Evolutionary conservation across 2,797 vertebrate genomes (phyloP), one percentile per base, ranked within the genome.

Genomic region (Ctenochaetus hawaiiensis): DNA sequence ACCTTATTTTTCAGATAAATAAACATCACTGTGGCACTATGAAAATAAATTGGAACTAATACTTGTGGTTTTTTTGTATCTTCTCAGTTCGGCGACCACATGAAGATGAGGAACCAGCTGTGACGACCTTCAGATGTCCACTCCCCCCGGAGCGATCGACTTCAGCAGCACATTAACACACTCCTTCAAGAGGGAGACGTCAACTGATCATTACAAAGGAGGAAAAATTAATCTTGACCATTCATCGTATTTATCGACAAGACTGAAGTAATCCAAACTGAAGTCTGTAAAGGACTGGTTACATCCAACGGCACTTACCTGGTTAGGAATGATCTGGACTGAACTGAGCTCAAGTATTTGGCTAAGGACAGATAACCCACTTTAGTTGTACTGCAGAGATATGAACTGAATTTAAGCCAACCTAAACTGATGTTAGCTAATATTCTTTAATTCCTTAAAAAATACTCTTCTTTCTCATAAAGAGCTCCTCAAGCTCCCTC

Each of bases 91-190:
- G 75, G 23, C 54, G 54, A 87, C 86, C 80, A 75, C 56, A 22
- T 26, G 87, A 91, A 80, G 85, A 89, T 80, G 88, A 83, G 54
- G 84, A 85, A 77, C 72, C 77, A 73, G 72, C 69, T 77, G 81
- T 91, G 82, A 89, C 1, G 65, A 82, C 41, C 85, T 16, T n/a
- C 83, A 52, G 75, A 78, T 86, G 81, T 86, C 75, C 67, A 75
- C 22, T 68, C 8, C 45, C 49, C 41, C 34, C 41, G 39, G 77
- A 84, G 65, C 51, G 11, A 49, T 76, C 17, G n/a, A 69, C 84
- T 74, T 71, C 44, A 5, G 18, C 68, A 23, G 71, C 65, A 70
- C 59, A 56, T 75, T 54, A 67, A 62, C 8, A 47, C 56, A 77
- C 60, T 54, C 68, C 72, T 61, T 78, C 60, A 72, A 44, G 16